Conservation (phyloP, 2,888 invertebrate species). For the Rhogogaster chlorosoma region DNA sequence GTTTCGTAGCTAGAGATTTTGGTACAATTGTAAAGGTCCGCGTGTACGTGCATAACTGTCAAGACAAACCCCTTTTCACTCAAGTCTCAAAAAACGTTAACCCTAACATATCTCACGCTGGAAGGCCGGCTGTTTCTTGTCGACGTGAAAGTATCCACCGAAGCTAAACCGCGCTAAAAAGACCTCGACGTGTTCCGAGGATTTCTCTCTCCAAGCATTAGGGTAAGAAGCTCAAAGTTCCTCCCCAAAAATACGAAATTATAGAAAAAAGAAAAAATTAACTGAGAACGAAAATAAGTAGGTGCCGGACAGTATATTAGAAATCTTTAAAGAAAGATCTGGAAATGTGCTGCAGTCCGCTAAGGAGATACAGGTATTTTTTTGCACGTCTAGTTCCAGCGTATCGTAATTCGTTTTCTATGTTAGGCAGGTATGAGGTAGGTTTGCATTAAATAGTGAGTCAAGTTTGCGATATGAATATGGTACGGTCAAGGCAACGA, state of each 20-base stretch:
- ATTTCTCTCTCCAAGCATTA: neutral
- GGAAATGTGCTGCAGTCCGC: neutral
- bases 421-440: neutral
- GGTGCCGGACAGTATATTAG: too few species aligned
- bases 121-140: conserved; percentile 34
- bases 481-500: neutral
- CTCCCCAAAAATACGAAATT: neutral
- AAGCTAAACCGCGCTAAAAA: conserved; percentile 25
- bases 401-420: neutral
- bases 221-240: neutral
- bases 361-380: neutral
- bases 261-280: neutral
- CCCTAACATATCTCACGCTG: conserved; percentile 26
- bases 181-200: conserved; percentile 11
- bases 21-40: conserved; percentile 37
- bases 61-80: conserved; percentile 43
- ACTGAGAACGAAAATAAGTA: too few species aligned
- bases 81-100: neutral
- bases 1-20: neutral
- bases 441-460: conserved; percentile 20
- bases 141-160: conserved; percentile 17
- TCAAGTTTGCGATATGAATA: conserved; percentile 6
- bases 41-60: conserved; percentile 33
- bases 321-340: neutral
- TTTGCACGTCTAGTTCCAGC: neutral